Conservation (phyloP, 2,888 invertebrate species). For the Eilema depressum region DNA sequence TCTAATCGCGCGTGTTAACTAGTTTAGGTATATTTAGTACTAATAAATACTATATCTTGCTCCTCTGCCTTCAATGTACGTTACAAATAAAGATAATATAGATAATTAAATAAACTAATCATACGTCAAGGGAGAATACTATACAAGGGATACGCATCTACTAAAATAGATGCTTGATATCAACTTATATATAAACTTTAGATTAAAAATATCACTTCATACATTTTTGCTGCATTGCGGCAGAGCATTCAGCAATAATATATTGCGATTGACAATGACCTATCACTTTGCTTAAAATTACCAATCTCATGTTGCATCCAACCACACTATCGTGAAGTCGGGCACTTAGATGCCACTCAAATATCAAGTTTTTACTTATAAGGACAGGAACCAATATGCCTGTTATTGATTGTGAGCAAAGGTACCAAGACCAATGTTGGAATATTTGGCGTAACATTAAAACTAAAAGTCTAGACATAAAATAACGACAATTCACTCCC, state of each 20-base stretch:
- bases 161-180: constrained; percentile 66
- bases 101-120: constrained; percentile 50
- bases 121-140: constrained; percentile 55
- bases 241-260: constrained; percentile 53
- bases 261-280: constrained; percentile 51
- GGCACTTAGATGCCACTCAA: constrained; percentile 24
- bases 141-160: constrained; percentile 60
- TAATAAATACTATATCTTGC: constrained; percentile 65
- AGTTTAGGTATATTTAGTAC: constrained; percentile 58
- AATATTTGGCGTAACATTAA: constrained; percentile 49
- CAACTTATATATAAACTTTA: constrained; percentile 55
- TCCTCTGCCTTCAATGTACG: constrained; percentile 63
- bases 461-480: constrained; percentile 47
- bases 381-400: constrained; percentile 23
- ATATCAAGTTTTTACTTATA: constrained; percentile 22
- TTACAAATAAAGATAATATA: constrained; percentile 51
- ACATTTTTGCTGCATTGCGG: constrained; percentile 66
- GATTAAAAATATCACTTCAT: constrained; percentile 74
- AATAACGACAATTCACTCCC: constrained; percentile 46
- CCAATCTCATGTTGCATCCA: constrained; percentile 45
- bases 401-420: constrained; percentile 36
- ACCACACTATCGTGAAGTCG: constrained; percentile 31
- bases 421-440: constrained; percentile 38
- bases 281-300: constrained; percentile 55
- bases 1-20: constrained; percentile 78